Evolutionary conservation across 2,113 vertebrate species (phyloP).

Genomic region (Lipophrys pholis): DNA sequence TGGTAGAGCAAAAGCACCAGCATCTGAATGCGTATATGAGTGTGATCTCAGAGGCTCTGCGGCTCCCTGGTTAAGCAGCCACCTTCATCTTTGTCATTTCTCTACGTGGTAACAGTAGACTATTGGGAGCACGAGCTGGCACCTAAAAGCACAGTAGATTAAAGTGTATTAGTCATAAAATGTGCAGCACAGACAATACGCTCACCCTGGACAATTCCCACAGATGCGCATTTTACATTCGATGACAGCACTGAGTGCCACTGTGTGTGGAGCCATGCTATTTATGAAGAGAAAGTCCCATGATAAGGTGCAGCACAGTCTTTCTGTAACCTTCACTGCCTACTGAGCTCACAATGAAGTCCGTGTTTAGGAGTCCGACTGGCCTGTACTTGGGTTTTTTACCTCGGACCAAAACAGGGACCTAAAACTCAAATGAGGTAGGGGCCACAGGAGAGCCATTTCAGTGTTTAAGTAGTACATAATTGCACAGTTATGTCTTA

Average conservation of each 20-base stretch:
- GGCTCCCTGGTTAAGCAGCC: constrained; percentile 21
- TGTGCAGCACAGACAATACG: neutral
- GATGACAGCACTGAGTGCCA: too few species aligned
- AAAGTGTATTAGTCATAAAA: neutral
- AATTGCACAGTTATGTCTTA: too few species aligned
- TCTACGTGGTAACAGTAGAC: neutral
- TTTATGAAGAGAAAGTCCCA: neutral
- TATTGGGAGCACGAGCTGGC: neutral
- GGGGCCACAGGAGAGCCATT: too few species aligned
- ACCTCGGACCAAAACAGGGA: too few species aligned
- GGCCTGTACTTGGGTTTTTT: too few species aligned
- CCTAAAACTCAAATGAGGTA: too few species aligned
- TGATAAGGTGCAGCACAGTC: too few species aligned
- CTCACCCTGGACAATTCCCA: neutral
- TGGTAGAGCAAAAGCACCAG: constrained; percentile 17
- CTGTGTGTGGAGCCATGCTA: neutral
- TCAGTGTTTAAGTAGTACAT: too few species aligned
- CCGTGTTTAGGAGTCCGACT: too few species aligned
- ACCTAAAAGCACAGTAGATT: neutral
- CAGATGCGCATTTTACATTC: neutral
- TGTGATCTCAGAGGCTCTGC: constrained; percentile 7
- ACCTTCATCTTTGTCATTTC: constrained; percentile 7
- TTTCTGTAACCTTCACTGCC: too few species aligned
- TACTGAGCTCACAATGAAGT: too few species aligned
- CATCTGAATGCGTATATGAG: constrained; percentile 26